Evolutionary conservation across 2,113 vertebrate genomes (phyloP), one percentile per base, ranked within the genome.

Genomic region (Pygoscelis antarcticus): DNA sequence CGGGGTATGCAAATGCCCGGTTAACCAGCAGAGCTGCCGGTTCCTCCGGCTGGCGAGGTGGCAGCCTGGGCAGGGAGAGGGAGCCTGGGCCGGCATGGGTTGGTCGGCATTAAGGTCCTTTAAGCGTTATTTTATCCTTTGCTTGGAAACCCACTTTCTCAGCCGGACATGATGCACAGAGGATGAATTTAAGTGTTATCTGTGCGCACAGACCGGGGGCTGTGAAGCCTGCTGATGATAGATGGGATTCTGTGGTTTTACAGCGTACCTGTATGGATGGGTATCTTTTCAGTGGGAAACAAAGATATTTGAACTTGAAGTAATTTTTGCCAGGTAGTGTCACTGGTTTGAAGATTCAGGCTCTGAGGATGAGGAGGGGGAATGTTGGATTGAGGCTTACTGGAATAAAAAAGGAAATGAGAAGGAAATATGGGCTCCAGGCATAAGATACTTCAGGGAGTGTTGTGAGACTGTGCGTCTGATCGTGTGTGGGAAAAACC

Each of bases 401-500:
- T 13, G 52, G 79, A 54, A 54, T 62, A 9, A 51, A 36, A 62
- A 49, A 14, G 32, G 58, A 62, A 76, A 57, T 0, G 20, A 49
- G 83, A 36, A 64, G 68, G 75, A 62, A 93, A 90, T 14, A 27
- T 15, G 88, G 96, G 88, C 83, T 93, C 27, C 16, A 12, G 51
- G 78, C 76, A 30, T 6, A 26, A 61, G 94, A 12, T 54, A 47
- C 60, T 94, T 30, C 16, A 5, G 55, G 76, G 36, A 83, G n/a
- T 2, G 1, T 27, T n/a, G 57, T 6, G 84, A 92, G 69, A 6
- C 80, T 30, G 58, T 71, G 57, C 2, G 15, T 85, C 81, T 89
- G 93, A 40, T 71, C 2, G 5, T 11, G 78, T 81, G 83, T 94
- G 91, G 88, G 89, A 93, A 94, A 94, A 89, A 78, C 87, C 96